These are phyloP conservation scores for Drosophila borealis DNA, from an alignment of 2,888 invertebrate genomes.

Conservation along the genomic window DNA sequence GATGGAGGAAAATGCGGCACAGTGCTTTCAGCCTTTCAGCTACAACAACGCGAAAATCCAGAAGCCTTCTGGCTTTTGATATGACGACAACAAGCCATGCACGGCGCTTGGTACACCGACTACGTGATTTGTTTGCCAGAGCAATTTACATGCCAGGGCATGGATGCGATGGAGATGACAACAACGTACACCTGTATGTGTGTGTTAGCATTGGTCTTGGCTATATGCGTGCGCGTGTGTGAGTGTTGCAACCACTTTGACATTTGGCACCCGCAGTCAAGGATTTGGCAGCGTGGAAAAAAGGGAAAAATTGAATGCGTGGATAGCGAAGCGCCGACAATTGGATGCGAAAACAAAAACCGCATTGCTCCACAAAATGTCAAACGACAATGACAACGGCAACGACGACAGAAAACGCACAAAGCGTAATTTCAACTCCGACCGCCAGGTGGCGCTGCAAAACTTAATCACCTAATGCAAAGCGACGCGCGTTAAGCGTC, in stretches of 20 bases:
- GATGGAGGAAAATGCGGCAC: not conserved
- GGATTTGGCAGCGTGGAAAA: constrained; percentile 9
- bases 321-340: constrained; percentile 22
- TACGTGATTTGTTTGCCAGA: constrained; percentile 76
- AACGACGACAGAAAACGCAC: constrained; percentile 11
- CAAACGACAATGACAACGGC: constrained; percentile 20
- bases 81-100: constrained; percentile 53
- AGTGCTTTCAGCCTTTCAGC: constrained; percentile 59
- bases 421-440: constrained; percentile 52
- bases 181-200: constrained; percentile 6
- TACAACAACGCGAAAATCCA: constrained; percentile 62
- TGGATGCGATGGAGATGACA: constrained; percentile 43
- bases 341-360: constrained; percentile 52
- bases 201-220: constrained; percentile 5
- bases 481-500: constrained; percentile 68
- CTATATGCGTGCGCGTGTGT: constrained; percentile 14
- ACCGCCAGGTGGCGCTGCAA: constrained; percentile 62
- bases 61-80: constrained; percentile 65
- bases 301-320: constrained; percentile 22
- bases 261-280: constrained; percentile 66
- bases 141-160: constrained; percentile 70
- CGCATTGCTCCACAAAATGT: constrained; percentile 51
- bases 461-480: constrained; percentile 74
- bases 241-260: constrained; percentile 57
- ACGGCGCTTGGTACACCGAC: constrained; percentile 48